Evolutionary conservation across 2,113 vertebrate genomes (phyloP).

Genomic region (Ptyas mucosa): DNA sequence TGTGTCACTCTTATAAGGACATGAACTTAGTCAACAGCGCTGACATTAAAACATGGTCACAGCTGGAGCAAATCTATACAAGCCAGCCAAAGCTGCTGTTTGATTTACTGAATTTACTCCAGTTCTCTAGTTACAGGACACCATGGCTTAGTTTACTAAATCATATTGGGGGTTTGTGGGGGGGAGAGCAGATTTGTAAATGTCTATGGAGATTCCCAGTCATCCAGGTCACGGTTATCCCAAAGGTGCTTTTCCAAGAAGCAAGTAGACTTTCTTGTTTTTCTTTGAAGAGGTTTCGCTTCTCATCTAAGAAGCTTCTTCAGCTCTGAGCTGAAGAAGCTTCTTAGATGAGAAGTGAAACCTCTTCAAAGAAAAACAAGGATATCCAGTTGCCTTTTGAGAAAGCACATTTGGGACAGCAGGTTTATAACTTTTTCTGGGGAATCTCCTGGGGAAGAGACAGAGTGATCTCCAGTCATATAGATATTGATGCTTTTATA

Average conservation of each 20-base stretch:
- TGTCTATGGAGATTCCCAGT: not conserved
- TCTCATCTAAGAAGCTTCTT: too few species aligned
- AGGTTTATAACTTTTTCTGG: not conserved
- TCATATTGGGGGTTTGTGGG: not conserved
- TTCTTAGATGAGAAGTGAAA: too few species aligned
- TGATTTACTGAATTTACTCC: not conserved
- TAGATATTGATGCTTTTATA: not conserved
- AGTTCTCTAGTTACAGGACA: not conserved
- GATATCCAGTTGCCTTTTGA: too few species aligned
- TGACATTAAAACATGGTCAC: conserved; percentile 25
- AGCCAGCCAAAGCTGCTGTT: not conserved
- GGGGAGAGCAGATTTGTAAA: not conserved
- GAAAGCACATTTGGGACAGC: too few species aligned
- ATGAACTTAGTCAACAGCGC: conserved; percentile 23
- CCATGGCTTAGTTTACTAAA: not conserved
- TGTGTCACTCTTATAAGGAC: conserved; percentile 31
- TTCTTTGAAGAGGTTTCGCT: too few species aligned
- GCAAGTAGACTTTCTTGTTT: too few species aligned
- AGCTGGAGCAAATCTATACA: conserved; percentile 30
- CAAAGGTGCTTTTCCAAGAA: too few species aligned
- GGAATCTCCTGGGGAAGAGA: not conserved
- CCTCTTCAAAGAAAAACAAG: too few species aligned
- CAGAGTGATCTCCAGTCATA: not conserved
- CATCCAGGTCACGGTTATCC: too few species aligned
- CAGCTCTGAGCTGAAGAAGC: too few species aligned